These are phyloP conservation scores for Periphyllus acericola DNA, from an alignment of 2,888 invertebrate species.

Conservation along the genomic window DNA sequence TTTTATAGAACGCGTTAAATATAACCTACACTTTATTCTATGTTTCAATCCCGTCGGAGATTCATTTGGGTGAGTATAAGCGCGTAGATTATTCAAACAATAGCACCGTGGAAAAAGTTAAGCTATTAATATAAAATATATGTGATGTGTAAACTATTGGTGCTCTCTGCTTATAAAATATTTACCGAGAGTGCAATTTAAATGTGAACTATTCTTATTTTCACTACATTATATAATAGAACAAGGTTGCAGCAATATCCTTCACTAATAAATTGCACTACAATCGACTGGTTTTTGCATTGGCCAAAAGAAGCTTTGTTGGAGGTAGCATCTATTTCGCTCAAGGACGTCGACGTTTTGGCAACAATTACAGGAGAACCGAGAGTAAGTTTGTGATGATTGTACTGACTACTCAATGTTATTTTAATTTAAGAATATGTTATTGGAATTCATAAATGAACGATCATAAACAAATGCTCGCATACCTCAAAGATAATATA, in stretches of 20 bases:
- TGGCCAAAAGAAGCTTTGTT: constrained; percentile 90
- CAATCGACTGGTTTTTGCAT: constrained; percentile 89
- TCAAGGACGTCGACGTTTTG: constrained; percentile 78
- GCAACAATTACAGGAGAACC: constrained; percentile 76
- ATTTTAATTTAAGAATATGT: no score
- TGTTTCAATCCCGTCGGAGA: constrained; percentile 88
- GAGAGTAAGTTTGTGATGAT: constrained; percentile 67
- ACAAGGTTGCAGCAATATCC: constrained; percentile 89
- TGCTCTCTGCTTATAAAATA: no score
- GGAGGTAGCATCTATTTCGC: constrained; percentile 88
- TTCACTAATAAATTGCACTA: constrained; percentile 85
- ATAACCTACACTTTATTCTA: constrained; percentile 82
- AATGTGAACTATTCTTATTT: background rate
- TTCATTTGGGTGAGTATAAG: constrained; percentile 20
- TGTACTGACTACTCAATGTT: no score
- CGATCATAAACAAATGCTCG: no score
- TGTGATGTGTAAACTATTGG: no score
- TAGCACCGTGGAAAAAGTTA: background rate
- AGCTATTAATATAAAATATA: no score
- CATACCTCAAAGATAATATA: no score
- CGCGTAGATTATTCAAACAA: background rate
- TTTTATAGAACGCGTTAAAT: constrained; percentile 81
- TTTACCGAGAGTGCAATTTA: no score
- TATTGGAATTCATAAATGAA: no score
- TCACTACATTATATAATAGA: constrained; percentile 66